A percentile compares a stretch with the other conserved stretches of the same genome.
These are phyloP conservation scores for Cheumatopsyche charites DNA, from an alignment of 1,140 invertebrate genomes.

Conservation along the genomic window DNA sequence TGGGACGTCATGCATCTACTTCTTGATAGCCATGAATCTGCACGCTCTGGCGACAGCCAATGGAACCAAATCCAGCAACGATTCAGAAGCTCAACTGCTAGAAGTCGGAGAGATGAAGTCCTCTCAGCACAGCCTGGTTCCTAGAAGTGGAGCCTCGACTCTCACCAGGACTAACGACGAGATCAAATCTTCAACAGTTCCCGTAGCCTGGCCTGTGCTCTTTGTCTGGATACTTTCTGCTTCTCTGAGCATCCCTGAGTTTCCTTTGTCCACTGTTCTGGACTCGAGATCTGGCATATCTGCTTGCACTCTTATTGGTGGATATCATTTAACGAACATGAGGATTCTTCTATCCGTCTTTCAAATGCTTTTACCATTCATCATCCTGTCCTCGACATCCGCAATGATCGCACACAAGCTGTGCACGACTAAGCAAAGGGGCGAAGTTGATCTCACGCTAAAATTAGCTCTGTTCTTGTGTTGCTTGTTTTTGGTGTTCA, in stretches of 20 bases:
- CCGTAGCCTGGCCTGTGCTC: conserved; percentile 58
- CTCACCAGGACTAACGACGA: conserved; percentile 58
- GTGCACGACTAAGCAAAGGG: conserved; percentile 46
- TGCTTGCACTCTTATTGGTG: conserved; percentile 55
- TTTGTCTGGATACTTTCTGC: conserved; percentile 63
- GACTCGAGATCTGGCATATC: conserved; percentile 50
- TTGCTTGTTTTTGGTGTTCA: conserved; percentile 52
- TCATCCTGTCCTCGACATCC: conserved; percentile 51
- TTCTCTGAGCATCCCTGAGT: conserved; percentile 64
- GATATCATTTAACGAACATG: conserved; percentile 55
- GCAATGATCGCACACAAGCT: conserved; percentile 53
- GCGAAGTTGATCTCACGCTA: conserved; percentile 52
- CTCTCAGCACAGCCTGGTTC: conserved; percentile 58
- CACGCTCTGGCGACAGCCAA: conserved; percentile 63
- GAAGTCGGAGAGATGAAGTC: conserved; percentile 51
- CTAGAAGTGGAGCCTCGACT: conserved; percentile 54
- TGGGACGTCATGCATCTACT: conserved; percentile 61
- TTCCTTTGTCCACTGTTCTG: conserved; percentile 55
- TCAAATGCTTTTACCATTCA: conserved; percentile 55
- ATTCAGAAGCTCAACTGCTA: conserved; percentile 60
- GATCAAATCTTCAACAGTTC: conserved; percentile 53
- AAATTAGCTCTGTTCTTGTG: conserved; percentile 58
- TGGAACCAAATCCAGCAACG: conserved; percentile 55
- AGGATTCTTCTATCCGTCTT: conserved; percentile 56
- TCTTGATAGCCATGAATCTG: conserved; percentile 60